Evolutionary conservation across 2,888 invertebrate genomes (phyloP).

Genomic region (Melieria picta): DNA sequence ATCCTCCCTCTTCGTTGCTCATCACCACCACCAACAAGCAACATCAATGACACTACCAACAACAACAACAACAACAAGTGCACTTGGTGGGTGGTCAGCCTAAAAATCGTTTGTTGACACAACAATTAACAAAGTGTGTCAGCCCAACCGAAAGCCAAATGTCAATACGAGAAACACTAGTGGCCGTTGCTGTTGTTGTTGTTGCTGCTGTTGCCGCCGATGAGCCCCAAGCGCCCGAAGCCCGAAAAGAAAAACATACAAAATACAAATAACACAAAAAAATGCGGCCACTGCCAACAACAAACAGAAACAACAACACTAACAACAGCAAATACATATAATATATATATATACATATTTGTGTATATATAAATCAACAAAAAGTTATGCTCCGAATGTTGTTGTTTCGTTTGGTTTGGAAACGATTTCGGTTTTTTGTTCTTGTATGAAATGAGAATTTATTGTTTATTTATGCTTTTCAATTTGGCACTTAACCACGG

Average conservation of each 20-base stretch:
- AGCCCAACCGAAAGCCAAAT: background rate
- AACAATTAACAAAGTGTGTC: constrained; percentile 6
- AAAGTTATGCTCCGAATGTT: constrained; percentile 1
- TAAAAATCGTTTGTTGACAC: constrained; percentile 1
- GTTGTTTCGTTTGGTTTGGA: too few species aligned
- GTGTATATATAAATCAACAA: background rate
- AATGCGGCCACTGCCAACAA: background rate
- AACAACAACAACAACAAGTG: too few species aligned
- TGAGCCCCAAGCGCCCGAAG: background rate
- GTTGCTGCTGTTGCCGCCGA: background rate
- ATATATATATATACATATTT: background rate
- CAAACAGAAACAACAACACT: background rate
- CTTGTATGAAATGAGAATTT: constrained; percentile 4
- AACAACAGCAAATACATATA: background rate
- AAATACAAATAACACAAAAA: background rate
- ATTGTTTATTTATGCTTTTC: constrained; percentile 16
- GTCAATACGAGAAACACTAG: background rate
- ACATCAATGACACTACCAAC: too few species aligned
- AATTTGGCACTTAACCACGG: constrained; percentile 18
- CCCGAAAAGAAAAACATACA: background rate
- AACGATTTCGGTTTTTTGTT: too few species aligned
- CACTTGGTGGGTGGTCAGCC: background rate
- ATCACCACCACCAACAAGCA: too few species aligned
- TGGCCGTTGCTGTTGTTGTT: background rate
- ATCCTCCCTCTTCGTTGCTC: too few species aligned